Conservation (phyloP, 92 coral and sea anemone genomes). For the Palythoa grandiflora region DNA sequence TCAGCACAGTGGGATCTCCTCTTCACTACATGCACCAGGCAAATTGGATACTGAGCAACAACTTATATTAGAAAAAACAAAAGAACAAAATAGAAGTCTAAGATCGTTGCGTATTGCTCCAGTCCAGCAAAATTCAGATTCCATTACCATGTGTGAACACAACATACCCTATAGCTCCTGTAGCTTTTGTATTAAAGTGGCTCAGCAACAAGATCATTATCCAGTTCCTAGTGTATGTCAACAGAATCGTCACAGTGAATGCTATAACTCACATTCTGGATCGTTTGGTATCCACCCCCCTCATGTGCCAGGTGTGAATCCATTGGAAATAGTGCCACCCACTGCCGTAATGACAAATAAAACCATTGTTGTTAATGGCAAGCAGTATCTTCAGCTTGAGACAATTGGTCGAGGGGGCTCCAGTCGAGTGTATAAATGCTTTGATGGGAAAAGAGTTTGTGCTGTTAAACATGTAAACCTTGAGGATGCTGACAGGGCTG, state of each 20-base stretch:
- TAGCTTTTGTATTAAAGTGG: background rate
- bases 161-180: constrained; percentile 8
- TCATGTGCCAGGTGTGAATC: constrained; percentile 15
- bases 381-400: constrained; percentile 77
- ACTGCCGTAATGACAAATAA: constrained; percentile 37
- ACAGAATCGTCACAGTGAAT: background rate
- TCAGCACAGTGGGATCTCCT: background rate
- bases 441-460: constrained; percentile 84
- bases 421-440: constrained; percentile 78
- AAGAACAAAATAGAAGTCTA: background rate
- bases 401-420: constrained; percentile 97
- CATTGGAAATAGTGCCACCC: constrained; percentile 9
- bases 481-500: constrained; percentile 89
- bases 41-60: background rate
- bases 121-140: constrained; percentile 5
- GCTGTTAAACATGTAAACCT: constrained; percentile 92
- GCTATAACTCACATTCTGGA: background rate
- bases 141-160: constrained; percentile 11
- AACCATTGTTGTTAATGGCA: constrained; percentile 83
- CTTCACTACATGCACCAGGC: background rate
- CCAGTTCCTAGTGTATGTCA: background rate
- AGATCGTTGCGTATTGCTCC: constrained; percentile 18
- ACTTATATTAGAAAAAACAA: background rate
- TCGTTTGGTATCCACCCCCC: constrained; percentile 22
- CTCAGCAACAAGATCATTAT: constrained; percentile 2